Evolutionary conservation across 2,797 vertebrate species (phyloP), one percentile per base, ranked within the genome.

Genomic region (Anisognathus igniventris): DNA sequence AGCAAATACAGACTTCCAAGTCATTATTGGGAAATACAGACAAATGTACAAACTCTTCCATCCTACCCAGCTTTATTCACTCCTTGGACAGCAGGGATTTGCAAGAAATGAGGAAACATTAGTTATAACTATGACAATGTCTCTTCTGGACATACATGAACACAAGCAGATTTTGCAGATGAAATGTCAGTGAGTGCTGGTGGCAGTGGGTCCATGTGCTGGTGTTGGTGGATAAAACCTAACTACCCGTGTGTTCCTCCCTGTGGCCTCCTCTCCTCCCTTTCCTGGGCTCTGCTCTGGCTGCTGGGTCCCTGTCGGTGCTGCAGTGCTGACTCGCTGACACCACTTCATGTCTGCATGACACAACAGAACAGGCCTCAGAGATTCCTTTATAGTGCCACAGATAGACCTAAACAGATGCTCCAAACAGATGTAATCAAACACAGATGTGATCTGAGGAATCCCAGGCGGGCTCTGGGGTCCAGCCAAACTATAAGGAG

Each of bases 321-420:
- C 79, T 62, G 89, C 67, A 28, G 56, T 0, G 0, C 65, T 33
- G 72, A 33, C 45, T 94, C 0, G 2, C 72, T 67, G 83, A 85
- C 86, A 92, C 77, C 23, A 1, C 35, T 81, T 51, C 11, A 13
- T 87, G 93, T 94, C 77, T 79, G 53, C 74, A 67, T 74, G 90
- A 80, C 90, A 85, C 83, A 76, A 76, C 56, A 78, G 44, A 84
- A 73, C 56, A 67, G 86, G 40, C 83, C 88, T 67, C 0, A 3
- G 77, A 92, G 88, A 91, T 87, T 85, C 48, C 92, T 91, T 79
- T 39, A 24, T 79, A 79, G 79, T 82, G 79, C 68, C 85, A 93
- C 91, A 81, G 92, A 90, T 86, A 93, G 93, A 91, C 65, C 53
- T 68, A 94, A 93, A 85, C 90, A 86, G 86, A 92, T 92, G 91